Conservation (phyloP, 2,888 invertebrate species). For the Tolmerus cingulatus region DNA sequence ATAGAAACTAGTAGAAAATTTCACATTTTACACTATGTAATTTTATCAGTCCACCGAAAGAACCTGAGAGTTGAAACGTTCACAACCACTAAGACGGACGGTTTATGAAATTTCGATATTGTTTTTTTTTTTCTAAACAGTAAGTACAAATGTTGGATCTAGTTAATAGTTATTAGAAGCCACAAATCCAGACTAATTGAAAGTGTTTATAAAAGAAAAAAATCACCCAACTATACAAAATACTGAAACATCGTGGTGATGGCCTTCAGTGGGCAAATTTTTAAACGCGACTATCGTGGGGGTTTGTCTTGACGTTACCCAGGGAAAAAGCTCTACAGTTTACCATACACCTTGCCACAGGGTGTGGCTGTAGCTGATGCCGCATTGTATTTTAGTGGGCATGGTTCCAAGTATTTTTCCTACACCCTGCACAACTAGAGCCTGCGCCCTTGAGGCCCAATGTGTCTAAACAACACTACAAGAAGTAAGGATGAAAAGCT, state of each 20-base stretch:
- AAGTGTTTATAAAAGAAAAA: background rate
- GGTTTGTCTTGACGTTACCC: background rate
- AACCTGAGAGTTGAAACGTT: background rate
- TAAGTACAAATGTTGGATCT: background rate
- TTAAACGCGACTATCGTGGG: conserved; percentile 8
- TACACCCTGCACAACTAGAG: background rate
- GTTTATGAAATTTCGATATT: background rate
- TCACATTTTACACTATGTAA: background rate
- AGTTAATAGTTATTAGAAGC: background rate
- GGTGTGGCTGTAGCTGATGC: background rate
- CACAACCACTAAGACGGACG: conserved; percentile 27
- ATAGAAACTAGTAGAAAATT: background rate
- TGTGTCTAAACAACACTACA: background rate
- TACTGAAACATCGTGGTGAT: background rate
- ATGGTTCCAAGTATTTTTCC: background rate
- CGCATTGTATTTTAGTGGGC: background rate
- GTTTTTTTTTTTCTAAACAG: background rate
- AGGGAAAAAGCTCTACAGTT: conserved; percentile 18
- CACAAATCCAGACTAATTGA: background rate
- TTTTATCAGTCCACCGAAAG: background rate
- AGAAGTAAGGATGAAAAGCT: background rate
- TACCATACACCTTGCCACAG: background rate
- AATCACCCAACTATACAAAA: background rate
- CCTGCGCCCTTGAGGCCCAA: background rate
- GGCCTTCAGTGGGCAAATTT: background rate